phyloP scores from a whole-genome alignment of 2,888 invertebrate genomes.

The Synanthedon formicaeformis region DNA sequence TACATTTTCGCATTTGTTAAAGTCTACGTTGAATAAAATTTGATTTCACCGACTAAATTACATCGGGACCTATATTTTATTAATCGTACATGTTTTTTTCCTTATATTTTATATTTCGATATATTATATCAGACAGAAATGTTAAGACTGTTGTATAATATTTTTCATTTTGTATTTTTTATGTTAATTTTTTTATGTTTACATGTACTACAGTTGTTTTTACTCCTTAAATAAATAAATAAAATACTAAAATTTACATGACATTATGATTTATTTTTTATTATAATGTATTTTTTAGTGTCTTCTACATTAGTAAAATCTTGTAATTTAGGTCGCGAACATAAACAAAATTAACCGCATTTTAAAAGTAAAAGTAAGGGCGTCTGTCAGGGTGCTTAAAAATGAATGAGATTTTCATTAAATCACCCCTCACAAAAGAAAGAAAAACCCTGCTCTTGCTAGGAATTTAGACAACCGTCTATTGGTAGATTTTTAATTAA shows the following conservation, averaged over 20 bases:
- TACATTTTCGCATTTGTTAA: slow-evolving; percentile 50
- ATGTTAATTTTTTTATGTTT: background rate
- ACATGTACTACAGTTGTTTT: background rate
- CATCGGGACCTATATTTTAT: slow-evolving; percentile 10
- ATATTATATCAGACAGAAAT: background rate
- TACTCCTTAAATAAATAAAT: too few relatives aligned
- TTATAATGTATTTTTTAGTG: too few relatives aligned
- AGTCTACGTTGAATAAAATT: slow-evolving; percentile 37
- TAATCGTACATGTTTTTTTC: background rate
- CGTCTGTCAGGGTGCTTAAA: slow-evolving; percentile 17
- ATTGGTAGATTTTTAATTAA: slow-evolving; percentile 65
- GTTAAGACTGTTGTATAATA: background rate
- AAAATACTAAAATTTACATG: too few relatives aligned
- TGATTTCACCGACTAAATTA: slow-evolving; percentile 29
- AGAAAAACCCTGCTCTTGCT: slow-evolving; percentile 41
- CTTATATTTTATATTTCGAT: background rate
- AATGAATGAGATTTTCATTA: slow-evolving; percentile 48
- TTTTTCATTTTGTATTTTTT: background rate
- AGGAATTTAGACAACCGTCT: slow-evolving; percentile 59
- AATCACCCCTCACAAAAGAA: slow-evolving; percentile 36
- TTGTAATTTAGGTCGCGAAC: background rate
- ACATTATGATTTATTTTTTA: too few relatives aligned
- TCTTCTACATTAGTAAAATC: too few relatives aligned
- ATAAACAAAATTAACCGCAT: background rate
- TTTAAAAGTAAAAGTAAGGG: slow-evolving; percentile 3